Percentiles rank a stretch among this genome's conserved stretches.
phyloP scores from a whole-genome alignment of 2,888 invertebrate species.

The Sesia bembeciformis region DNA sequence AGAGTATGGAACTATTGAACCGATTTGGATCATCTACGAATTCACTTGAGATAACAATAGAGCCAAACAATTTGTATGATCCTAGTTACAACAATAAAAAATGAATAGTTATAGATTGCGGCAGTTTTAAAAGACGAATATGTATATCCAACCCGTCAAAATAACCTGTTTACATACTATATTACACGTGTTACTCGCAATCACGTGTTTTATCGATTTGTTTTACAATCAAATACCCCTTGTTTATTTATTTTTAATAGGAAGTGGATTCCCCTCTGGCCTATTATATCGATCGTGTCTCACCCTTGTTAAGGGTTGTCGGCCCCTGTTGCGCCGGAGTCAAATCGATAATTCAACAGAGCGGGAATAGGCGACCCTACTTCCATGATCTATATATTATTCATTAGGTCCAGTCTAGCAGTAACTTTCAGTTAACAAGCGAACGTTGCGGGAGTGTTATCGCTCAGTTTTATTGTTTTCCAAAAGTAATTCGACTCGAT shows the following conservation, averaged over 20 bases:
- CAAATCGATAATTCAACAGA: slow-evolving; percentile 48
- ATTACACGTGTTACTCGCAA: not conserved
- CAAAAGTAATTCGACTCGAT: slow-evolving; percentile 57
- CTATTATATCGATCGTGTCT: slow-evolving; percentile 20
- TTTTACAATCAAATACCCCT: slow-evolving; percentile 22
- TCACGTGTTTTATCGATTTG: slow-evolving; percentile 36
- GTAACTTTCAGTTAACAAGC: slow-evolving; percentile 23
- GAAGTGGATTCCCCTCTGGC: slow-evolving; percentile 17
- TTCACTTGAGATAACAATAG: too few species aligned
- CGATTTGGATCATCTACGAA: too few species aligned
- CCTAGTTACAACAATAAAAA: too few species aligned
- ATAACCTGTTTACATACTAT: too few species aligned
- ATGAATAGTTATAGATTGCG: too few species aligned
- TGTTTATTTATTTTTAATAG: slow-evolving; percentile 18
- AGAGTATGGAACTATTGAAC: too few species aligned
- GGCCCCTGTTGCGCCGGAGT: slow-evolving; percentile 58
- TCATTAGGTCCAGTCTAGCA: slow-evolving; percentile 6
- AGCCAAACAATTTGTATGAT: too few species aligned
- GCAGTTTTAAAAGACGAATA: too few species aligned
- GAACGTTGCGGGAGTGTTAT: slow-evolving; percentile 46
- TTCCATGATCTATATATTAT: slow-evolving; percentile 20
- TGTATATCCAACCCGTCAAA: too few species aligned
- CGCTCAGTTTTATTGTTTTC: slow-evolving; percentile 58
- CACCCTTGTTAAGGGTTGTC: slow-evolving; percentile 38
- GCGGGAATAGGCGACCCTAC: slow-evolving; percentile 23